Conservation (phyloP, 2,113 vertebrate species). For the Camelus dromedarius region DNA sequence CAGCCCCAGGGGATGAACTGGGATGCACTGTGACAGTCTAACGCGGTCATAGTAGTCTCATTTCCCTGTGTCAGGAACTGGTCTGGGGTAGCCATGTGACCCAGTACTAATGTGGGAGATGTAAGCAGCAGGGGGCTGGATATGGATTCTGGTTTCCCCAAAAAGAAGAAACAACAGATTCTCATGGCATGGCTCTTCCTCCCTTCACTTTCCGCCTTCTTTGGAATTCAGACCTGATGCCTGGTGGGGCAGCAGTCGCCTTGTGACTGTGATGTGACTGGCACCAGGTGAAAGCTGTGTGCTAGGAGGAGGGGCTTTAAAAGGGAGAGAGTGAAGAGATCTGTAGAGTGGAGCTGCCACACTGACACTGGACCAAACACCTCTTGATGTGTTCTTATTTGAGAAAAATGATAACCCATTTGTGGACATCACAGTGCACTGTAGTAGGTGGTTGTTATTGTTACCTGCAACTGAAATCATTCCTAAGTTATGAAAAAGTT, state of each 20-base stretch:
- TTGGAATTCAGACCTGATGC: neutral
- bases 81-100: neutral
- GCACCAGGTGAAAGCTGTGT: neutral
- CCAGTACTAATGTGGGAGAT: neutral
- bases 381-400: neutral
- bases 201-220: neutral
- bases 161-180: neutral
- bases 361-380: neutral
- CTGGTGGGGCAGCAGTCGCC: neutral
- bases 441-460: neutral
- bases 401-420: neutral
- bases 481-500: neutral
- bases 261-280: neutral
- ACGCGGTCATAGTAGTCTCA: neutral
- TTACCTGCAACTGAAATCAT: slow-evolving; percentile 6
- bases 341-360: neutral
- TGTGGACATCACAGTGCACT: neutral
- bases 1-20: too few species aligned
- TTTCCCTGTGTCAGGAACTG: neutral
- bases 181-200: neutral
- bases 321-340: neutral
- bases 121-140: neutral
- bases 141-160: neutral
- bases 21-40: neutral
- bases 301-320: neutral